Evolutionary conservation across 2,797 vertebrate genomes (phyloP).

Genomic region (Sphaeramia orbicularis): DNA sequence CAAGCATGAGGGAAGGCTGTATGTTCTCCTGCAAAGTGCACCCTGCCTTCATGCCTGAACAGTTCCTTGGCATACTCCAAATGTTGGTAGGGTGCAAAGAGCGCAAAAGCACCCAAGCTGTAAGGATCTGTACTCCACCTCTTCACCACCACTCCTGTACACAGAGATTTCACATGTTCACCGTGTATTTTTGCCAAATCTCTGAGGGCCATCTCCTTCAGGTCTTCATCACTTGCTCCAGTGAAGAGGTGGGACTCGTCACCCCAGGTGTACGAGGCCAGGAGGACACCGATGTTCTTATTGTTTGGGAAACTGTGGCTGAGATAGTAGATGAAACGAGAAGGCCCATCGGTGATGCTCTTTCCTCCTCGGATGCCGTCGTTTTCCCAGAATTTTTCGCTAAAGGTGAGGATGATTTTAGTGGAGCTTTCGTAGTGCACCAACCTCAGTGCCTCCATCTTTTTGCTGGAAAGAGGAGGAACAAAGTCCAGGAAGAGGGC

Average conservation of each 20-base stretch:
- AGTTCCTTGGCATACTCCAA: slow-evolving; percentile 67
- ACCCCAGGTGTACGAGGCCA: slow-evolving; percentile 68
- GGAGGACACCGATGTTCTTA: slow-evolving; percentile 20
- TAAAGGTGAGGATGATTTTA: slow-evolving; percentile 67
- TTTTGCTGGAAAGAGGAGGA: slow-evolving; percentile 71
- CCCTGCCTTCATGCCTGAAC: slow-evolving; percentile 64
- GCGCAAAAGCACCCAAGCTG: slow-evolving; percentile 77
- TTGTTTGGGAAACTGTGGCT: slow-evolving; percentile 49
- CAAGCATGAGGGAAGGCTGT: slow-evolving; percentile 84
- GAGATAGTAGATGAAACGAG: slow-evolving; percentile 63
- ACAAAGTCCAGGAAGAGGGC: slow-evolving; percentile 78
- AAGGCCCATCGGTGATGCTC: slow-evolving; percentile 52
- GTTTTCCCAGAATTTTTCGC: slow-evolving; percentile 40
- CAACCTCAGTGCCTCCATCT: slow-evolving; percentile 51
- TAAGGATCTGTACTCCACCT: slow-evolving; percentile 79
- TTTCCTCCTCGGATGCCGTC: slow-evolving; percentile 54
- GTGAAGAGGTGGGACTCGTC: slow-evolving; percentile 55
- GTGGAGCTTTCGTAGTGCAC: slow-evolving; percentile 66
- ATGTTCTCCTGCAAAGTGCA: slow-evolving; percentile 87
- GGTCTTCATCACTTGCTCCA: slow-evolving; percentile 31
- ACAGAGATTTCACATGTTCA: slow-evolving; percentile 46
- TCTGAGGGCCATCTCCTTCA: slow-evolving; percentile 65
- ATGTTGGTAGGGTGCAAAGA: slow-evolving; percentile 81
- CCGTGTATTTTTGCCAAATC: slow-evolving; percentile 83
- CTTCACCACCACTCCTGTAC: slow-evolving; percentile 79